Percentiles rank a stretch among this genome's conserved stretches.
These are phyloP conservation scores for Ametastegia equiseti DNA, from an alignment of 2,888 invertebrate species.

Conservation along the genomic window DNA sequence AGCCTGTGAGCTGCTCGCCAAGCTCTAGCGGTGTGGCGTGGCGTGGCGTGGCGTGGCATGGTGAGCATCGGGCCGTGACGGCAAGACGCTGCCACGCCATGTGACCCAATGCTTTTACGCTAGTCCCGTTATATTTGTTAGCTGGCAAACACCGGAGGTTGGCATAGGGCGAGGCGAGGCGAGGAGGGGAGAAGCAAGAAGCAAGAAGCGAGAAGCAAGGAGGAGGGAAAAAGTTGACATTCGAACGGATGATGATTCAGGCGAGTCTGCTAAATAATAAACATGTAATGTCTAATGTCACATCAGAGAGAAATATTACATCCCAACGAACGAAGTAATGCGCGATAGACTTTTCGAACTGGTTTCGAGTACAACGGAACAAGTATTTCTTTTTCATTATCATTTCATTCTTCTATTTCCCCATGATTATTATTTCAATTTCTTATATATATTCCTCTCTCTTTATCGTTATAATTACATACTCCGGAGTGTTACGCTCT, in stretches of 20 bases:
- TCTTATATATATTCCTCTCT: no score
- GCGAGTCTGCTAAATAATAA: conserved; percentile 2
- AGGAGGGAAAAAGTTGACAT: conserved; percentile 52
- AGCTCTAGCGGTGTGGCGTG: no score
- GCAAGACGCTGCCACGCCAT: conserved; percentile 37
- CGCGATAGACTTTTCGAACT: neutral
- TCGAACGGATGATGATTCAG: conserved; percentile 18
- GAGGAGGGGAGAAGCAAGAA: conserved; percentile 20
- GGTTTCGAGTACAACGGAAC: neutral
- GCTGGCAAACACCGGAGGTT: conserved; percentile 23
- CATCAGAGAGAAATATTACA: neutral
- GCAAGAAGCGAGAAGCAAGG: conserved; percentile 44
- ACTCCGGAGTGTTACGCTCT: neutral
- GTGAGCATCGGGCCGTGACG: conserved; percentile 28
- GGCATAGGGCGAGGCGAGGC: neutral
- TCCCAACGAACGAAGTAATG: neutral
- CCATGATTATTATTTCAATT: neutral
- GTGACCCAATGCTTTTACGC: conserved; percentile 46
- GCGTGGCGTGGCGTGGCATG: neutral
- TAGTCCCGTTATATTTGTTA: conserved; percentile 39
- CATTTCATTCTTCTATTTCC: neutral
- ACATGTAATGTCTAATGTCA: conserved; percentile 7
- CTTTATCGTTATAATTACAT: neutral
- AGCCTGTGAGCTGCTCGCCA: no score
- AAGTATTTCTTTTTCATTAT: neutral